Evolutionary conservation across 2,113 vertebrate genomes (phyloP).

Genomic region (Reinhardtius hippoglossoides): DNA sequence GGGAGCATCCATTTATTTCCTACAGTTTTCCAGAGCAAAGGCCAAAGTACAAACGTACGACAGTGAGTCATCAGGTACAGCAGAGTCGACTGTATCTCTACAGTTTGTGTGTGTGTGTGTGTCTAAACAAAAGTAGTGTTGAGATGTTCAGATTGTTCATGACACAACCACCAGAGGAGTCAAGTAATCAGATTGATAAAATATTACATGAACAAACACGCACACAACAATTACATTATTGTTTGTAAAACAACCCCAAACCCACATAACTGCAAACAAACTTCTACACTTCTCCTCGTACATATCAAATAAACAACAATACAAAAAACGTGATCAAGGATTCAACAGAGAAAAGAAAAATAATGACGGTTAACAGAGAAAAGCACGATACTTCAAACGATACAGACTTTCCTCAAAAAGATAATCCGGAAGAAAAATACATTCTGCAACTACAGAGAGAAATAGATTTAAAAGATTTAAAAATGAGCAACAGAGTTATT

Average conservation of each 20-base stretch:
- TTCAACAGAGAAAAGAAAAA: not conserved
- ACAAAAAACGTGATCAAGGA: conserved; percentile 40
- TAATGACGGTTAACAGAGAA: not conserved
- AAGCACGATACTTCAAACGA: too few relatives aligned
- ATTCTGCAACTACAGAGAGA: not conserved
- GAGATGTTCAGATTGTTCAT: conserved; percentile 19
- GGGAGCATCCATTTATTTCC: conserved; percentile 67
- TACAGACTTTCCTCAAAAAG: not conserved
- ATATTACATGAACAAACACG: conserved; percentile 29
- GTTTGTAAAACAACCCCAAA: conserved; percentile 54
- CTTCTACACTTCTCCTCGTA: conserved; percentile 28
- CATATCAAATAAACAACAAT: conserved; percentile 50
- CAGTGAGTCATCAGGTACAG: conserved; percentile 26
- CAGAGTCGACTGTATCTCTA: not conserved
- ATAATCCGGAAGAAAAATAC: not conserved
- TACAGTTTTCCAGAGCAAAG: conserved; percentile 43
- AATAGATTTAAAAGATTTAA: not conserved
- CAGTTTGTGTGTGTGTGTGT: not conserved
- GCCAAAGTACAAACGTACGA: conserved; percentile 28
- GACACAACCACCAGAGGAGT: conserved; percentile 9
- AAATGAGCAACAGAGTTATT: not conserved
- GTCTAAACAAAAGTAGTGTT: not conserved
- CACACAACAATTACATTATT: conserved; percentile 31
- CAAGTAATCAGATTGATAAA: conserved; percentile 33
- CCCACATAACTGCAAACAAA: conserved; percentile 58